Conservation (phyloP, 2,113 vertebrate genomes). For the Theropithecus gelada region DNA sequence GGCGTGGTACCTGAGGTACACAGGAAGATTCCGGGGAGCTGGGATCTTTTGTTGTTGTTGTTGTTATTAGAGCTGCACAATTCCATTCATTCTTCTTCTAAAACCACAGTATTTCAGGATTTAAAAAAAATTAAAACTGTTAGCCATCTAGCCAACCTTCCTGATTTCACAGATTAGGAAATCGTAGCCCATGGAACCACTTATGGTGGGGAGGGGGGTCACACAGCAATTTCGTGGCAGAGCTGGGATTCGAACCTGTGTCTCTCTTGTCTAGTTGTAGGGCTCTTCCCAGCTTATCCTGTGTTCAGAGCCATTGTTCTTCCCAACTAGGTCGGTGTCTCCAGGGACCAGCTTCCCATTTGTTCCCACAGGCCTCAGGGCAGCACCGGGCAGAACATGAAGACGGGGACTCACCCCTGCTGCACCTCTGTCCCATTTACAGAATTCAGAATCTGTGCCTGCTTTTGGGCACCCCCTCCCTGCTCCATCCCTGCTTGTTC, state of each 20-base stretch:
- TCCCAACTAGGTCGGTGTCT: background rate
- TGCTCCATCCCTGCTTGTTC: background rate
- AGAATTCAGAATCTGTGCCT: background rate
- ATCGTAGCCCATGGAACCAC: background rate
- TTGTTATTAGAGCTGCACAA: background rate
- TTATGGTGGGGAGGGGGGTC: background rate
- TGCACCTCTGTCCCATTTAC: rapidly evolving
- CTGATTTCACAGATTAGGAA: background rate
- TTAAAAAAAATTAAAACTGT: background rate
- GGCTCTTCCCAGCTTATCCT: background rate
- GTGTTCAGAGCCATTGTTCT: background rate
- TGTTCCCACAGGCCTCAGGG: background rate
- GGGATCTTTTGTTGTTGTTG: too few species aligned
- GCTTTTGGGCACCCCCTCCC: background rate
- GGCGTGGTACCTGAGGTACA: background rate
- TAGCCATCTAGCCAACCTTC: background rate
- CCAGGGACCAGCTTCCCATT: background rate
- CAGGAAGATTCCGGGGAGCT: background rate
- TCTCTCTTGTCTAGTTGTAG: background rate
- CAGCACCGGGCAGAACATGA: rapidly evolving
- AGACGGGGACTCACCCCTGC: rapidly evolving
- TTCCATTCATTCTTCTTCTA: background rate
- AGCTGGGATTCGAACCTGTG: background rate
- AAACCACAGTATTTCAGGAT: background rate
- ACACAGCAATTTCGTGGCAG: background rate